Evolutionary conservation across 1,140 invertebrate species (phyloP).

Genomic region (Trichonephila clavipes): DNA sequence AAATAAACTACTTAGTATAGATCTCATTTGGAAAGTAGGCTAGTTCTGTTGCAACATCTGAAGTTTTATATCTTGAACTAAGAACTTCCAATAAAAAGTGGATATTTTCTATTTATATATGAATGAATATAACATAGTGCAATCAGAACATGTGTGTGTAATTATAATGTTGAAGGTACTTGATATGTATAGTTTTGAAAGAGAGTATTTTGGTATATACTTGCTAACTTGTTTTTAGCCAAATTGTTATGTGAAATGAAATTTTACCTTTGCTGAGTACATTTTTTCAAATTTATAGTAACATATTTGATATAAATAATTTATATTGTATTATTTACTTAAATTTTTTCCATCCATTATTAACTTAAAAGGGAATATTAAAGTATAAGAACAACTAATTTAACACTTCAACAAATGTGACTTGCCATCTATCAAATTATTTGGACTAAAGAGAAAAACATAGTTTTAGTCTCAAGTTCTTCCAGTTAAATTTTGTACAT

Average conservation of each 20-base stretch:
- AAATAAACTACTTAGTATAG: neutral
- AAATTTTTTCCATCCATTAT: neutral
- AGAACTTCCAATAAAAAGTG: neutral
- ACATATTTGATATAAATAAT: neutral
- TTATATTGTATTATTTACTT: neutral
- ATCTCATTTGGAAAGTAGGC: neutral
- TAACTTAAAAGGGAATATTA: too few species aligned
- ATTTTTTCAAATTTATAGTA: conserved; percentile 12
- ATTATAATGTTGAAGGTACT: conserved; percentile 2
- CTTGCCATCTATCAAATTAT: too few species aligned
- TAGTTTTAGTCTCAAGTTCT: too few species aligned
- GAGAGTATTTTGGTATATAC: conserved; percentile 20
- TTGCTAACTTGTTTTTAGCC: neutral
- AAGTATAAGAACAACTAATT: neutral
- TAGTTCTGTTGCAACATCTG: neutral
- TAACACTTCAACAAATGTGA: neutral
- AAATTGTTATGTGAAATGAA: conserved; percentile 22
- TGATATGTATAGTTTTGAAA: conserved; percentile 44
- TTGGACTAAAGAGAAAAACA: neutral
- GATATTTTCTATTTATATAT: conserved; percentile 37
- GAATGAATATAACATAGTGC: neutral
- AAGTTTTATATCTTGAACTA: conserved; percentile 1
- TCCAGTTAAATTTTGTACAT: too few species aligned
- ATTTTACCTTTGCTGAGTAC: neutral
- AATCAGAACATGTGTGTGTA: neutral